Evolutionary conservation across 2,113 vertebrate genomes (phyloP).

Genomic region (Rhinolophus ferrumequinum): DNA sequence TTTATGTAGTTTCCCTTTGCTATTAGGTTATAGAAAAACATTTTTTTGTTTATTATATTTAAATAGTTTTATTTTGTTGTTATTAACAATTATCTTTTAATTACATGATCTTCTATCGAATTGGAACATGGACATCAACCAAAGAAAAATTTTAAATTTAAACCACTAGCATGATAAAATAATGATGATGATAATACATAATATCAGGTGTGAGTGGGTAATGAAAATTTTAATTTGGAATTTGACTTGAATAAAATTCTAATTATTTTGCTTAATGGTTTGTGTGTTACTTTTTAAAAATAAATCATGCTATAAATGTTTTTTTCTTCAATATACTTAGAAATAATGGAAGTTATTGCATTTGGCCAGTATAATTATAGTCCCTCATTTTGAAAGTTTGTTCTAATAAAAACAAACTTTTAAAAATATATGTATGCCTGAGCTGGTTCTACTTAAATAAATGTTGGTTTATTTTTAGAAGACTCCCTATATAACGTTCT

Average conservation of each 20-base stretch:
- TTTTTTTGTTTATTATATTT: neutral
- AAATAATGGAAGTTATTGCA: conserved; percentile 13
- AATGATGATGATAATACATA: neutral
- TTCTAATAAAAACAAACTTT: conserved; percentile 24
- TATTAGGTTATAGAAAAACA: conserved; percentile 1
- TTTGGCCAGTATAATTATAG: neutral
- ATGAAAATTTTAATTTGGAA: conserved; percentile 46
- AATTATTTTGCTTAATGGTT: conserved; percentile 53
- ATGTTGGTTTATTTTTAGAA: conserved; percentile 36
- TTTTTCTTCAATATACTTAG: conserved; percentile 17
- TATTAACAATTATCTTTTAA: neutral
- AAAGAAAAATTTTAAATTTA: conserved; percentile 45
- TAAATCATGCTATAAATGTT: neutral
- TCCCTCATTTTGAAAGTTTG: neutral
- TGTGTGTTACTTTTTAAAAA: conserved; percentile 8
- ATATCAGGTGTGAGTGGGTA: neutral
- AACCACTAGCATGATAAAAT: conserved; percentile 40
- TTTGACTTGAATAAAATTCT: conserved; percentile 57
- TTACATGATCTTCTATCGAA: neutral
- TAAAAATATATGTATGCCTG: neutral
- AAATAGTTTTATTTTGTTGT: conserved; percentile 42
- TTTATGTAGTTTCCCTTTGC: conserved; percentile 12
- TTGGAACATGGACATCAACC: neutral
- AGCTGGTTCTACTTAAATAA: conserved; percentile 45
- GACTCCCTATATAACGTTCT: neutral